Percentiles rank a stretch among this genome's conserved stretches.
Conservation (phyloP, 2,797 vertebrate species). For the Rhincodon typus region DNA sequence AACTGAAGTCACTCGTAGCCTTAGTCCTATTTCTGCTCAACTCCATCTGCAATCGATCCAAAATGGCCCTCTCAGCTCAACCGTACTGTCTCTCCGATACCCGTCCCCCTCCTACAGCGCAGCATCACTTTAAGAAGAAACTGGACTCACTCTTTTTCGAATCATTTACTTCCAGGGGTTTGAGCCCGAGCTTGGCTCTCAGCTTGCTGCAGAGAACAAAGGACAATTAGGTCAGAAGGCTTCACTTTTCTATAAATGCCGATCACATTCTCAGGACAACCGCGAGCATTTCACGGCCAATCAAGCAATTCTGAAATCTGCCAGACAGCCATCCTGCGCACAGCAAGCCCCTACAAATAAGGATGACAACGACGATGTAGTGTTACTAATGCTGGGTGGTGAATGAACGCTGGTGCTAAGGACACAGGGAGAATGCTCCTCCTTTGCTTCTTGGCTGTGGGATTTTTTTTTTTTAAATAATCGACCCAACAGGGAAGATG, state of each 20-base stretch:
- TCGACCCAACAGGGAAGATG: neutral
- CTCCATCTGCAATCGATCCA: no score
- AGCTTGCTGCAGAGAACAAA: slow-evolving; percentile 64
- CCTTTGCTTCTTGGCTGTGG: no score
- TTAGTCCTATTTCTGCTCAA: no score
- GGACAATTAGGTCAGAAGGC: neutral
- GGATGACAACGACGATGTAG: neutral
- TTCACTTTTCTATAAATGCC: neutral
- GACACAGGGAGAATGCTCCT: no score
- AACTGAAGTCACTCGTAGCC: neutral
- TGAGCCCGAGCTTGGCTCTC: slow-evolving; percentile 80
- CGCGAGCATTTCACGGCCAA: neutral
- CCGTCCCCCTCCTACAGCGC: neutral
- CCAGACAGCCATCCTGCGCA: neutral
- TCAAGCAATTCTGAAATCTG: neutral
- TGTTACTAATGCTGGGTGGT: neutral
- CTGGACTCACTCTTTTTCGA: slow-evolving; percentile 65
- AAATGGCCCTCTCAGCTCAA: neutral
- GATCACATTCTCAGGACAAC: neutral
- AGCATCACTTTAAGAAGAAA: neutral
- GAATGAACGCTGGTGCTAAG: no score
- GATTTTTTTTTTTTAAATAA: no score
- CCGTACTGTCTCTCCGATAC: neutral
- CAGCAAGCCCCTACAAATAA: neutral
- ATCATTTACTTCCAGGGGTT: slow-evolving; percentile 75